Percentiles rank a stretch among this genome's conserved stretches.
Conservation (phyloP, 2,888 invertebrate species). For the Matsumyia berberina region DNA sequence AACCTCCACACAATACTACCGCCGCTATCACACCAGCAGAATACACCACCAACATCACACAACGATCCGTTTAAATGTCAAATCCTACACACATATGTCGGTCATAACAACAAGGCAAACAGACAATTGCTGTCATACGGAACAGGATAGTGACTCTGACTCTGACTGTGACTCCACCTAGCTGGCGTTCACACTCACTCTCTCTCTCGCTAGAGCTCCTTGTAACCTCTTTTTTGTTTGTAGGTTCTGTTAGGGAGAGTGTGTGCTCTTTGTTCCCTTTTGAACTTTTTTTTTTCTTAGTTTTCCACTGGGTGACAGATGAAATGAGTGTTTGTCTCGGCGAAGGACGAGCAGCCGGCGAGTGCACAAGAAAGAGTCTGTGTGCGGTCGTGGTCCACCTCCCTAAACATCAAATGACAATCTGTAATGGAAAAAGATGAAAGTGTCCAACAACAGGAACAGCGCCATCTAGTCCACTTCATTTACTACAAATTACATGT, state of each 20-base stretch:
- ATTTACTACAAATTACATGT: conserved; percentile 46
- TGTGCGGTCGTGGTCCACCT: conserved; percentile 37
- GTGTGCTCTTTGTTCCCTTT: conserved; percentile 34
- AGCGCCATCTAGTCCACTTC: conserved; percentile 60
- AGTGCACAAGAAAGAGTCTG: not conserved
- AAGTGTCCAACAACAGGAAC: conserved; percentile 46
- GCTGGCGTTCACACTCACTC: not conserved
- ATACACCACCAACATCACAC: conserved; percentile 59
- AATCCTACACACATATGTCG: conserved; percentile 74
- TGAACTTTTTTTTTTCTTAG: conserved; percentile 45
- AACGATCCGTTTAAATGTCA: conserved; percentile 75
- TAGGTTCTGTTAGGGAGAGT: conserved; percentile 39
- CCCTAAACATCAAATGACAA: conserved; percentile 70
- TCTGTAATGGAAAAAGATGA: conserved; percentile 71
- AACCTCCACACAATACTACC: conserved; percentile 38
- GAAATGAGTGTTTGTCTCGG: conserved; percentile 53
- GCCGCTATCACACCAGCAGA: not conserved
- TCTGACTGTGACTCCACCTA: conserved; percentile 10
- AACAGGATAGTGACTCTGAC: conserved; percentile 60
- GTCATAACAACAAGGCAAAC: conserved; percentile 76
- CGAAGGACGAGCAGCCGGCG: not conserved
- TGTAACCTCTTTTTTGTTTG: conserved; percentile 68
- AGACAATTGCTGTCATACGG: conserved; percentile 72
- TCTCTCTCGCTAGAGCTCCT: too few species aligned
- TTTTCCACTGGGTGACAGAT: conserved; percentile 57